phyloP scores from a whole-genome alignment of 2,888 invertebrate species.

The Neoscelio sp. region DNA sequence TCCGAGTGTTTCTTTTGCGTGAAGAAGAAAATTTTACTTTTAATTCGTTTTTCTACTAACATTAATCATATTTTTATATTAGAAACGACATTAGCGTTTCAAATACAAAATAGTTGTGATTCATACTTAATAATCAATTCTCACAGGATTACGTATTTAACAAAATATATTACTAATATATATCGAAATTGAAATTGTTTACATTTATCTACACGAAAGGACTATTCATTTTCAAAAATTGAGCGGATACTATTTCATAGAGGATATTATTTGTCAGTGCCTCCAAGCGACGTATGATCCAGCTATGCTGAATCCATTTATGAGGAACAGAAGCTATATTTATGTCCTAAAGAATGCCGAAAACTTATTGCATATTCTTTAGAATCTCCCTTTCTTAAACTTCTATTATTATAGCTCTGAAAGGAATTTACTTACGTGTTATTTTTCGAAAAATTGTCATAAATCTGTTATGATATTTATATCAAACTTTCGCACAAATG shows the following conservation, averaged over 20 bases:
- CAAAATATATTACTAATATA: too few species aligned
- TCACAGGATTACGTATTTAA: too few species aligned
- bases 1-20: neutral
- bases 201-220: too few species aligned
- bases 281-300: neutral
- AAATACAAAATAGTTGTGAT: too few species aligned
- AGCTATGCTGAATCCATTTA: constrained; percentile 5
- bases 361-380: constrained; percentile 18
- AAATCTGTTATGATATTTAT: too few species aligned
- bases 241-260: too few species aligned
- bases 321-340: constrained; percentile 20
- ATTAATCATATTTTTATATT: constrained; percentile 22
- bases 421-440: neutral
- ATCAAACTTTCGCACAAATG: too few species aligned
- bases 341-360: constrained; percentile 14
- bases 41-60: neutral
- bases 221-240: too few species aligned
- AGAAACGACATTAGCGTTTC: neutral
- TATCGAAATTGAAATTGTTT: too few species aligned
- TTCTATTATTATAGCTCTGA: constrained; percentile 5
- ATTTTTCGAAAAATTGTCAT: too few species aligned
- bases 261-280: too few species aligned
- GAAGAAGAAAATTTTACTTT: constrained; percentile 14
- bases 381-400: neutral
- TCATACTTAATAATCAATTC: too few species aligned